Base-by-base conservation (phyloP, 1,140 invertebrate genomes). In the Leucophenga varia region DNA sequence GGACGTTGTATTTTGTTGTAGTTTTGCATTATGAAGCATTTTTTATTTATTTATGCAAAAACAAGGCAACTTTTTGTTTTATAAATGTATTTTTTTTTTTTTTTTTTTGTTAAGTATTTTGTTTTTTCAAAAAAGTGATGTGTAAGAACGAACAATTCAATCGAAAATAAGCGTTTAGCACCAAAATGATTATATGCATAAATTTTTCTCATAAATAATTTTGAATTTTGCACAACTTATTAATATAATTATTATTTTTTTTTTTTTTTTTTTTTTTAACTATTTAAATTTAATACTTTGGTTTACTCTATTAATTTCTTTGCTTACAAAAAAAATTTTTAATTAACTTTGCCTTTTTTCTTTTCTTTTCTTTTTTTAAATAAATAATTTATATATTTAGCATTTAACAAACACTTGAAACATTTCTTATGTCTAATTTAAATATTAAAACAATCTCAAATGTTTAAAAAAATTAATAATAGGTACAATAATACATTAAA, bases 141-240 rank as follows among this genome's bases (percentile, higher is more conserved):
- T 51, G 32, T 53, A 59, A 67, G 59, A 69, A 60, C 60, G 52
- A 55, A 41, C 25, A 46, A 44, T 44, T 51, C 10, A 50, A 35
- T 56, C 54, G 37, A 54, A 59, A 65, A 8, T 30, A 57, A 21
- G 20, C 49, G 59, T 55, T 69, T 68, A 68, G 64, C 64, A 68
- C 64, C 64, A 68, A 64, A 68, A 64, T 54, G 64, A 68, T 67
- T 64, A 51, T 50, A 52, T 22, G 46, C 55, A 40, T 50, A 56
- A 52, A 51, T 52, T 47, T 52, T 36, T 46, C 16, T 41, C 22
- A 40, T 46, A 28, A 21, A 21, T 47, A 54, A 50, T 55, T 57
- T 61, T 57, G 57, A 54, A 60, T 58, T 50, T 47, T 50, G 6
- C 28, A 49, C 3, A 19, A 20, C 21, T 22, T 10, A 40, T 61